A percentile compares a stretch with the other conserved stretches of the same genome.
Evolutionary conservation across 2,888 invertebrate genomes (phyloP).

Genomic region (Drosophila subquinaria): DNA sequence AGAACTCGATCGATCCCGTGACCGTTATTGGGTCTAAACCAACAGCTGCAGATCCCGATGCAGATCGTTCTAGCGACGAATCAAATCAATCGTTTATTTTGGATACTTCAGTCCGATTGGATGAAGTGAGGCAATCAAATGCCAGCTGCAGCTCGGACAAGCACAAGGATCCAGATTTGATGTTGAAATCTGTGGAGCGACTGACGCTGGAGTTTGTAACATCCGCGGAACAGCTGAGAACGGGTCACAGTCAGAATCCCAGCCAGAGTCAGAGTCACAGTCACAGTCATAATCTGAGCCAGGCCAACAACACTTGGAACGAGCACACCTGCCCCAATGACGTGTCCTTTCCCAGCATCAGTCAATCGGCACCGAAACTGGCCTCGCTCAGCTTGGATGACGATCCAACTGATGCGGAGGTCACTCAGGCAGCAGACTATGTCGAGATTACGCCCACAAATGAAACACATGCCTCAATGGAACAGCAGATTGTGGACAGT

Average conservation of each 20-base stretch:
- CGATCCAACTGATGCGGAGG: conserved; percentile 86
- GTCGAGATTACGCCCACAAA: conserved; percentile 83
- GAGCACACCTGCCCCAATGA: conserved; percentile 92
- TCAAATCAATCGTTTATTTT: conserved; percentile 83
- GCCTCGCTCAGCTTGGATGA: conserved; percentile 89
- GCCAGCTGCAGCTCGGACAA: conserved; percentile 74
- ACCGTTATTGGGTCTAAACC: conserved; percentile 82
- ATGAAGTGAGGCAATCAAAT: conserved; percentile 25
- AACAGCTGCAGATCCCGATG: conserved; percentile 65
- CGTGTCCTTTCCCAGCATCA: conserved; percentile 92
- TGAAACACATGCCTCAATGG: conserved; percentile 56
- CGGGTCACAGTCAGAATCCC: conserved; percentile 44
- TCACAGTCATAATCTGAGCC: conserved; percentile 34
- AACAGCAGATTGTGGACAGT: neutral
- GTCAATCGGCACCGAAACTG: conserved; percentile 90
- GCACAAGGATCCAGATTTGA: conserved; percentile 88
- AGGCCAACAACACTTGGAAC: conserved; percentile 90
- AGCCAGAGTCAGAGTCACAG: conserved; percentile 41
- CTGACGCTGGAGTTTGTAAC: conserved; percentile 89
- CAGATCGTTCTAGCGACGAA: conserved; percentile 76
- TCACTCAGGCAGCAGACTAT: conserved; percentile 69
- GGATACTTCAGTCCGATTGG: conserved; percentile 75
- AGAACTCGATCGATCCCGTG: conserved; percentile 79
- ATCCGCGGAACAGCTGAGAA: conserved; percentile 88
- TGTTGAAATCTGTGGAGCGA: conserved; percentile 89